These are phyloP conservation scores for Salvelinus namaycush DNA, from an alignment of 2,113 vertebrate species.

Conservation along the genomic window DNA sequence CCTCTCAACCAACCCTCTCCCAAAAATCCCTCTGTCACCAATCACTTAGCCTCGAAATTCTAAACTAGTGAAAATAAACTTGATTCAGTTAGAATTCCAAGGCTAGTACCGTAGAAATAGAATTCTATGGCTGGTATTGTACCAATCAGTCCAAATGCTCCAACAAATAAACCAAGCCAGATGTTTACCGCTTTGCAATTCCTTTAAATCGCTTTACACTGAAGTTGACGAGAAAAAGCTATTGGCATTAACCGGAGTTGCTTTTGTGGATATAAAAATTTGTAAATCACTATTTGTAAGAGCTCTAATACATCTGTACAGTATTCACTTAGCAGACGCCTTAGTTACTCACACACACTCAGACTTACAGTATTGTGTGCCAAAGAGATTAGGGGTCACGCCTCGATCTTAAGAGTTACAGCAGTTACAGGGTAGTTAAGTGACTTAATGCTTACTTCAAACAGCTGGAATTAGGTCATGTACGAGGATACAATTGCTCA, in stretches of 20 bases:
- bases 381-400: slow-evolving; percentile 58
- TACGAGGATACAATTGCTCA: slow-evolving; percentile 19
- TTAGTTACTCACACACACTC: slow-evolving; percentile 32
- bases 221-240: slow-evolving; percentile 26
- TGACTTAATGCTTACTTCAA: slow-evolving; percentile 5
- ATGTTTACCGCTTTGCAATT: slow-evolving; percentile 6
- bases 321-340: slow-evolving; percentile 40
- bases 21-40: slow-evolving; percentile 34
- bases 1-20: background rate
- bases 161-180: slow-evolving; percentile 2
- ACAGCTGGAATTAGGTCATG: background rate
- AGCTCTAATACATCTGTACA: background rate
- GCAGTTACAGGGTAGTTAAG: slow-evolving; percentile 37
- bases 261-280: slow-evolving; percentile 14
- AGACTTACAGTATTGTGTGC: slow-evolving; percentile 53
- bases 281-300: slow-evolving; percentile 25
- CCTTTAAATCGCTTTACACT: slow-evolving; percentile 21
- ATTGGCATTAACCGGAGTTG: background rate
- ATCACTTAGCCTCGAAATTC: slow-evolving; percentile 20
- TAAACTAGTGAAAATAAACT: no score
- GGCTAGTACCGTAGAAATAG: no score
- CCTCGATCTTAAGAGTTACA: slow-evolving; percentile 50
- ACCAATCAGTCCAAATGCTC: background rate
- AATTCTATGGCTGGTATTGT: background rate
- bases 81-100: slow-evolving; percentile 11